A percentile compares a stretch with the other conserved stretches of the same genome.
Conservation (phyloP, 2,113 vertebrate genomes). For the Sinocyclocheilus anshuiensis region DNA sequence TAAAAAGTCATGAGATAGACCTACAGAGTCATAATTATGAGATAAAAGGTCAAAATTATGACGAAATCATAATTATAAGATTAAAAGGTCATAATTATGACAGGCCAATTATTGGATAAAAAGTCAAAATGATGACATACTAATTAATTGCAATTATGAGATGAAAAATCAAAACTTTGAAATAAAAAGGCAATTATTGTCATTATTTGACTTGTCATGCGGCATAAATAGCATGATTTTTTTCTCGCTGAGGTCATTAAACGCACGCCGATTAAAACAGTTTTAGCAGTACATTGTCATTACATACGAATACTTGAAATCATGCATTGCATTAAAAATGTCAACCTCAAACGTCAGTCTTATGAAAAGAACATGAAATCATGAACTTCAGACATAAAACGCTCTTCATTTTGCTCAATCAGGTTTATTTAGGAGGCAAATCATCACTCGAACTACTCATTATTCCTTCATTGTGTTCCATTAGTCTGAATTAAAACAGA, state of each 20-base stretch:
- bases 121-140: too few relatives aligned
- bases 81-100: too few relatives aligned
- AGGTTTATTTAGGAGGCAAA: conserved; percentile 84
- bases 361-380: too few relatives aligned
- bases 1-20: too few relatives aligned
- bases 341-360: not conserved
- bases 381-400: not conserved
- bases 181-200: not conserved
- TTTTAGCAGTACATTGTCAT: not conserved
- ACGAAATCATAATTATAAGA: too few relatives aligned
- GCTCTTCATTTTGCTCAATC: conserved; percentile 59
- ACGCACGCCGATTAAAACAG: not conserved
- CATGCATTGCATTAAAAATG: too few relatives aligned
- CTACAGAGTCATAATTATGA: too few relatives aligned
- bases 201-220: too few relatives aligned
- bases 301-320: not conserved
- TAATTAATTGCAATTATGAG: too few relatives aligned
- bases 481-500: conserved; percentile 72
- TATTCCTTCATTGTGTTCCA: conserved; percentile 68
- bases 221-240: not conserved
- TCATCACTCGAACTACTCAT: conserved; percentile 63
- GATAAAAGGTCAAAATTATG: too few relatives aligned
- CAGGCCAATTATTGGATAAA: too few relatives aligned
- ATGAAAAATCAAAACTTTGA: too few relatives aligned
- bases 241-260: not conserved